These are phyloP conservation scores for Drosophila emarginata DNA, from an alignment of 2,888 invertebrate species.

Conservation along the genomic window DNA sequence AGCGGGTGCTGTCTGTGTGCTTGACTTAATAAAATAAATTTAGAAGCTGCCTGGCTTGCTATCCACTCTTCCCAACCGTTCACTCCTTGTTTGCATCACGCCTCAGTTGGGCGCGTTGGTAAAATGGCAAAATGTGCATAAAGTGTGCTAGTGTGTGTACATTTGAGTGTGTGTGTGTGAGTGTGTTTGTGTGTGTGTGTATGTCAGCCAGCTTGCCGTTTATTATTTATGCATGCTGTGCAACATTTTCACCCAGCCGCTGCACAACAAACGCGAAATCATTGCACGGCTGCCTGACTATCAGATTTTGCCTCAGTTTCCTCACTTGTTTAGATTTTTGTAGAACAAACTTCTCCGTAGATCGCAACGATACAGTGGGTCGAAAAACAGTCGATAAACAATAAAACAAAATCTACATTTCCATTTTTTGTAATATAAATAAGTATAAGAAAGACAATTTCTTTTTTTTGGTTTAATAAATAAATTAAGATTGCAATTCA, in stretches of 20 bases:
- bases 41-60: constrained; percentile 63
- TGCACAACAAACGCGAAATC: constrained; percentile 69
- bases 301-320: constrained; percentile 37
- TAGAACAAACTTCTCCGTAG: constrained; percentile 10
- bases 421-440: no score
- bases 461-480: no score
- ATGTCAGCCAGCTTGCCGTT: constrained; percentile 54
- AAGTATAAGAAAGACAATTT: no score
- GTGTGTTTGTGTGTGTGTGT: constrained; percentile 18
- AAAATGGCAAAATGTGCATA: constrained; percentile 72
- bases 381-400: neutral
- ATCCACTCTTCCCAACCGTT: neutral
- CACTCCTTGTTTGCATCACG: constrained; percentile 29
- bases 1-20: constrained; percentile 65
- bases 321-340: constrained; percentile 13
- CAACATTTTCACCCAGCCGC: constrained; percentile 72
- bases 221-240: constrained; percentile 76
- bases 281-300: constrained; percentile 59
- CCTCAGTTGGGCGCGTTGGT: constrained; percentile 57
- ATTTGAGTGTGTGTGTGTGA: constrained; percentile 18
- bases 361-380: constrained; percentile 19
- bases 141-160: constrained; percentile 34
- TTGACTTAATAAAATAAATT: constrained; percentile 77
- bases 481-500: no score
- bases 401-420: neutral